Evolutionary conservation across 2,113 vertebrate genomes (phyloP).

Genomic region (Scomber japonicus): DNA sequence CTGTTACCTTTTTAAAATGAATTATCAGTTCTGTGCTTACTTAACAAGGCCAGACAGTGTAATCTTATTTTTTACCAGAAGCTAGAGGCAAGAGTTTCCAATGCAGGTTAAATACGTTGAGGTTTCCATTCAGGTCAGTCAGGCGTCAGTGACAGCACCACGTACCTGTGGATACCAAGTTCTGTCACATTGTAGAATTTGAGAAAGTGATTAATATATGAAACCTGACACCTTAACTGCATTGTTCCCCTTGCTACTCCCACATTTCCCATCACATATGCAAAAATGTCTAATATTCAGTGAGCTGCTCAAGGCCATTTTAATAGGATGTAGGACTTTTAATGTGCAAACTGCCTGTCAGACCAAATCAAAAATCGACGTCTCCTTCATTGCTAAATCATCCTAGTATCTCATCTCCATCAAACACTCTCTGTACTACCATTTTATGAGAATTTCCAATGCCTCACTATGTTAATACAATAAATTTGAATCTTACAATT

Average conservation of each 20-base stretch:
- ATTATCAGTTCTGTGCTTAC: neutral
- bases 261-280: neutral
- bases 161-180: neutral
- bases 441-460: neutral
- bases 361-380: neutral
- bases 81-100: neutral
- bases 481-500: neutral
- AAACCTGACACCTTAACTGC: conserved; percentile 7
- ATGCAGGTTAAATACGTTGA: neutral
- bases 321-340: neutral
- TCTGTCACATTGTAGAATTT: conserved; percentile 17
- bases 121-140: conserved; percentile 17
- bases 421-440: neutral
- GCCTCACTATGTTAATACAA: neutral
- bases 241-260: neutral
- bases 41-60: neutral
- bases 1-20: neutral
- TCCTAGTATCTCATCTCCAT: neutral
- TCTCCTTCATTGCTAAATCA: neutral
- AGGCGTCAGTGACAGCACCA: neutral
- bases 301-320: conserved; percentile 20
- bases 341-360: neutral
- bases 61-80: neutral
- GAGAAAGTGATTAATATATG: conserved; percentile 25
- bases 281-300: conserved; percentile 1